These are phyloP conservation scores for Galendromus occidentalis DNA, from an alignment of 1,140 invertebrate species.

Conservation along the genomic window DNA sequence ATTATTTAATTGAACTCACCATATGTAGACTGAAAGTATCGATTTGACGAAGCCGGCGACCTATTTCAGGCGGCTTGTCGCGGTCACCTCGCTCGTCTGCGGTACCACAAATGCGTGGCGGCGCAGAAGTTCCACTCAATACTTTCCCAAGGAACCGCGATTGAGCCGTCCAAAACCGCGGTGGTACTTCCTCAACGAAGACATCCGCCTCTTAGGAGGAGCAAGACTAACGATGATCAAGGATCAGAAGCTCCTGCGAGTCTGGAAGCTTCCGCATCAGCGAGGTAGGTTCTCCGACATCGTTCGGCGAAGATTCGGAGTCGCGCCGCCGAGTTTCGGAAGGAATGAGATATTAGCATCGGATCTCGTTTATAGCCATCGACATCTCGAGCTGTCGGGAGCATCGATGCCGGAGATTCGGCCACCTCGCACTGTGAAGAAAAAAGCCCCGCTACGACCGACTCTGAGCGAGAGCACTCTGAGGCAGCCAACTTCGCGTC, in stretches of 20 bases:
- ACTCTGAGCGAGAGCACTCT: not conserved
- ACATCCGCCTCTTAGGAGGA: slow-evolving; percentile 7
- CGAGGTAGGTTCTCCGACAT: no score
- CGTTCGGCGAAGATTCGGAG: no score
- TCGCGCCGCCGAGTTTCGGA: no score
- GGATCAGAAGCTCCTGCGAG: no score
- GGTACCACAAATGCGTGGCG: not conserved
- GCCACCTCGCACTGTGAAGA: not conserved
- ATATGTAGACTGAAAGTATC: no score
- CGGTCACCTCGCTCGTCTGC: not conserved
- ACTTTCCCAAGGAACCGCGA: not conserved
- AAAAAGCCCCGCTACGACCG: slow-evolving; percentile 4
- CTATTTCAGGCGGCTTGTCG: not conserved
- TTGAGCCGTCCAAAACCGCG: not conserved
- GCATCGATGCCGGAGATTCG: not conserved
- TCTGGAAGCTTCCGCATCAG: no score
- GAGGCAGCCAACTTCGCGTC: not conserved
- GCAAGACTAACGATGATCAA: no score
- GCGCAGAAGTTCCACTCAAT: not conserved
- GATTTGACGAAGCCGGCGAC: no score
- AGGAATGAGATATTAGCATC: no score
- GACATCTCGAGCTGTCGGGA: not conserved
- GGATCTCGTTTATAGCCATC: no score
- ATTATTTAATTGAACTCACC: no score
- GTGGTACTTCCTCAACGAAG: not conserved